Base-by-base conservation (phyloP, 2,797 vertebrate genomes). In the Gambusia yucatana region DNA sequence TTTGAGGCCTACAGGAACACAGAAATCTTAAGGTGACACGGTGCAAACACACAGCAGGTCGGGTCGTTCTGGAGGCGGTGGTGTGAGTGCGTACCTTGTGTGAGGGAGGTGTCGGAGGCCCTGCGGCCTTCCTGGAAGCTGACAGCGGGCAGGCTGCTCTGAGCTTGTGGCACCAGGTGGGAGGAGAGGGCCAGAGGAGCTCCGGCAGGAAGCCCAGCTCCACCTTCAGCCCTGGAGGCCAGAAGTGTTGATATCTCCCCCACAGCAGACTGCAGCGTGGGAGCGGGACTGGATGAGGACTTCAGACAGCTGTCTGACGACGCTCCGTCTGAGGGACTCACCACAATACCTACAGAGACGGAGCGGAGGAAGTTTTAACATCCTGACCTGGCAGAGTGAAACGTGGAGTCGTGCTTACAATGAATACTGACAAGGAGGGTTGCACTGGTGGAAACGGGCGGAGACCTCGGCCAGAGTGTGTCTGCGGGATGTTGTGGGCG, bases 41-140 rank as follows among this genome's bases (percentile, higher is more conserved):
- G 47, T 33, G 73, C 13, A 80, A 73, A 48, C 20, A 5, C 47
- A 59, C 48, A 3, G 48, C 48, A 6, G 52, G 28, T 59, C 17
- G 17, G 55, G 59, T 46, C 33, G 59, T 33, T 44, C 72, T 43
- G 59, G 69, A 78, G 63, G 57, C 39, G 22, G n/a, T 36, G 75
- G 76, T 4, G 28, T 30, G 44, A 73, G 78, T 46, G 10, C 3
- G 63, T 94, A 98, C 98, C 98, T 96, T 98, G 97, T 72, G 97
- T 98, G 87, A 99, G 96, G 48, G 97, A 99, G 82, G 98, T 99
- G 93, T 99, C 98, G 0, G 98, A 99, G 0, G 98, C 98, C 84
- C 98, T 90, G 52, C 98, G 97, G 39, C 98, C 98, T 89, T 99
- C 98, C 93, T 99, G 98, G 92, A 99, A 99, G 86, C 95, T 95